These are phyloP conservation scores for Saxidomus purpurata DNA, from an alignment of 1,140 invertebrate genomes.

Conservation along the genomic window DNA sequence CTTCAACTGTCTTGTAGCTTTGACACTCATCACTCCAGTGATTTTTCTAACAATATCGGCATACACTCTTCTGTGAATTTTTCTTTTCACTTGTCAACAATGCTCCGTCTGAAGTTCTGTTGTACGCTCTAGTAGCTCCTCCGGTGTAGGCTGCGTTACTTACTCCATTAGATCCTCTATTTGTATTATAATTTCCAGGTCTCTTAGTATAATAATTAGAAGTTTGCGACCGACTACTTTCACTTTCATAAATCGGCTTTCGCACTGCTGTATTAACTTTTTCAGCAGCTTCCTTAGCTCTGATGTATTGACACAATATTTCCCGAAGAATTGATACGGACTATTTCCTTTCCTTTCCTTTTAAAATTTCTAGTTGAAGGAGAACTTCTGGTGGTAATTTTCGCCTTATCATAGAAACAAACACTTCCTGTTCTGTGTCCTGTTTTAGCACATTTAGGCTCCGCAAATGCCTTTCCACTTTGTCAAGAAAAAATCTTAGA, in stretches of 20 bases:
- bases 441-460: not conserved
- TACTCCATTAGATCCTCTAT: too few species aligned
- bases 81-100: not conserved
- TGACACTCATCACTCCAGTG: conserved; percentile 63
- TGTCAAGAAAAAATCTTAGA: not conserved
- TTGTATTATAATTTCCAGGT: not conserved
- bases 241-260: not conserved
- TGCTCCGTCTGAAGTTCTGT: not conserved
- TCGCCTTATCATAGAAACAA: not conserved
- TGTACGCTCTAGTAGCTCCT: not conserved
- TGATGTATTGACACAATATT: not conserved
- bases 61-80: not conserved
- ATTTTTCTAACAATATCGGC: conserved; percentile 42
- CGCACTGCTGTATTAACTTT: not conserved
- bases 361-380: not conserved
- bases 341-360: conserved; percentile 2
- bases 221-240: not conserved
- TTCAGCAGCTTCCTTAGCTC: not conserved
- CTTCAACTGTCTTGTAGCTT: conserved; percentile 5
- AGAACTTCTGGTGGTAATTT: not conserved
- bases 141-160: too few species aligned
- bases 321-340: not conserved
- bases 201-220: not conserved
- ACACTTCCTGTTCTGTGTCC: not conserved
- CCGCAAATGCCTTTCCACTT: conserved; percentile 2